Conservation (phyloP, 2,113 vertebrate species). For the Helogale parvula region DNA sequence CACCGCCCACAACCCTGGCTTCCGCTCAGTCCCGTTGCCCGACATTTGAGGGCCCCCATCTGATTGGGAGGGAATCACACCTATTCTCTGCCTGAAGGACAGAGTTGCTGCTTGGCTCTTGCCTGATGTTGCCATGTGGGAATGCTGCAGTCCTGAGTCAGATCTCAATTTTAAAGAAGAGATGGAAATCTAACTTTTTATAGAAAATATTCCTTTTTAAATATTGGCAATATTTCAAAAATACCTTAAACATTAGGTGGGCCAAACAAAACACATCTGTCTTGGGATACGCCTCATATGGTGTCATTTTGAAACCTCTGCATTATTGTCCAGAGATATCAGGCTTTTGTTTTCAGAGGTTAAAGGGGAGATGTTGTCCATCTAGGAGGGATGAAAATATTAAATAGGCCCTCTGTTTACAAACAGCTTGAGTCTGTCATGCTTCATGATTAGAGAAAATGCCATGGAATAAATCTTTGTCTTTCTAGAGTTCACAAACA, state of each 20-base stretch:
- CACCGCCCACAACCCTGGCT: background rate
- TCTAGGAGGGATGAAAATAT: background rate
- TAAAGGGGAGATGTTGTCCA: background rate
- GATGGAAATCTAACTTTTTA: background rate
- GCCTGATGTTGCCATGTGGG: background rate
- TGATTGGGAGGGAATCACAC: background rate
- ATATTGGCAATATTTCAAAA: constrained; percentile 9
- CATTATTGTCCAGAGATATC: background rate
- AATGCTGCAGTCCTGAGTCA: background rate
- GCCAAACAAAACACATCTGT: background rate
- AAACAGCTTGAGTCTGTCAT: background rate
- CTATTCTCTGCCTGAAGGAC: background rate
- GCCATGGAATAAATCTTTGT: background rate
- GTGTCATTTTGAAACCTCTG: background rate
- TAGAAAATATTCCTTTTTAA: background rate
- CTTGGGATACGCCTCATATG: background rate
- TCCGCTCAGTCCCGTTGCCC: background rate
- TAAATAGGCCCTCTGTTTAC: background rate
- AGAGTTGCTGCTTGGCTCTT: background rate
- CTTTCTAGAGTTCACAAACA: background rate
- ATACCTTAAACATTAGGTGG: background rate
- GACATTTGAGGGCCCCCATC: background rate
- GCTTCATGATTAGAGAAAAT: background rate
- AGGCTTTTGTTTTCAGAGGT: background rate
- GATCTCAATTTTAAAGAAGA: constrained; percentile 17